These are phyloP conservation scores for Limnodromus scolopaceus DNA, from an alignment of 2,797 vertebrate species.

Conservation along the genomic window DNA sequence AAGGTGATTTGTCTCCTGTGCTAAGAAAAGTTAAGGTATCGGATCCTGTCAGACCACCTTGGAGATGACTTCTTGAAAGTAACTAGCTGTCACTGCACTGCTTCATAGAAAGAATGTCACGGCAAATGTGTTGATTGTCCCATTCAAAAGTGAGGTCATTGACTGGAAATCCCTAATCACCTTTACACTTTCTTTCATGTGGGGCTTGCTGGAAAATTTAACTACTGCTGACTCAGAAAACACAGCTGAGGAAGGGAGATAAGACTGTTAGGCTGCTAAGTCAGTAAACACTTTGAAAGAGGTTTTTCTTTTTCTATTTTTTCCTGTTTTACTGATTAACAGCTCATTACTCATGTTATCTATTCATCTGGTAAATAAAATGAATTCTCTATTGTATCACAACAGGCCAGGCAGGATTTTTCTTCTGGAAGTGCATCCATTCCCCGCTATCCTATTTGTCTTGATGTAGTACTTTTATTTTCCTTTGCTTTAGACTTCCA, in stretches of 20 bases:
- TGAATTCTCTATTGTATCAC: not conserved
- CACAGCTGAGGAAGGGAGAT: slow-evolving; percentile 79
- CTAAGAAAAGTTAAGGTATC: not conserved
- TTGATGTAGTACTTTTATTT: not conserved
- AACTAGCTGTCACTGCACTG: slow-evolving; percentile 22
- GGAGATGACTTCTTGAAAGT: slow-evolving; percentile 27
- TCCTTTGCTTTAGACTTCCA: not conserved
- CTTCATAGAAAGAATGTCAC: slow-evolving; percentile 49
- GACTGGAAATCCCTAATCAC: slow-evolving; percentile 73
- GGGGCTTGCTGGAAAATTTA: slow-evolving; percentile 76
- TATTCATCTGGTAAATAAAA: slow-evolving; percentile 31
- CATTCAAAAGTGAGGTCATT: slow-evolving; percentile 68
- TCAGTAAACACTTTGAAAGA: slow-evolving; percentile 54
- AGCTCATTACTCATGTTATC: not conserved
- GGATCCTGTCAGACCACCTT: not conserved
- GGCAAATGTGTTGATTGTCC: slow-evolving; percentile 36
- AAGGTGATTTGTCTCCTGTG: not conserved
- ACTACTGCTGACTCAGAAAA: slow-evolving; percentile 80
- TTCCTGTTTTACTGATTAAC: slow-evolving; percentile 44
- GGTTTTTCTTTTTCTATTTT: not conserved
- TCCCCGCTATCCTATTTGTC: not conserved
- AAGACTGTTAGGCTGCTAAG: slow-evolving; percentile 57
- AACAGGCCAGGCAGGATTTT: not conserved
- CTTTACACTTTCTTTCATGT: slow-evolving; percentile 60
- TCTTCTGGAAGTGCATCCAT: not conserved